Percentiles rank a stretch among this genome's conserved stretches.
Conservation (phyloP, 2,113 vertebrate species). For the Pteruthius melanotis region DNA sequence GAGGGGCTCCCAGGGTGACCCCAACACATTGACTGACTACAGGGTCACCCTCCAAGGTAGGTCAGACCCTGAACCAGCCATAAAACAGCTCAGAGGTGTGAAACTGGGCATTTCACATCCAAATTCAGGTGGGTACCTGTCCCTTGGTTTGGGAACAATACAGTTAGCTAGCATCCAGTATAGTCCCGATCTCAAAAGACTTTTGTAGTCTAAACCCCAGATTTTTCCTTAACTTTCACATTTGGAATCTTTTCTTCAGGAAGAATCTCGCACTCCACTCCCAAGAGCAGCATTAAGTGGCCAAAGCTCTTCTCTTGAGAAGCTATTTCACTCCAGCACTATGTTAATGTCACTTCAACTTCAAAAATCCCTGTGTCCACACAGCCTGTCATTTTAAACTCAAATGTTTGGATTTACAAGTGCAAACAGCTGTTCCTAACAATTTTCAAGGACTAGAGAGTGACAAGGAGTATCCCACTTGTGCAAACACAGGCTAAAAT, state of each 20-base stretch:
- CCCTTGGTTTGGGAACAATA: not conserved
- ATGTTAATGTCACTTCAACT: not conserved
- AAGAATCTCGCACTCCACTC: not conserved
- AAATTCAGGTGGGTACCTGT: not conserved
- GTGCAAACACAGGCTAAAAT: not conserved
- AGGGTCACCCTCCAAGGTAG: too few species aligned
- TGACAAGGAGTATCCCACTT: not conserved
- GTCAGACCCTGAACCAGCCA: accelerated
- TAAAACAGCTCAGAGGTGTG: not conserved
- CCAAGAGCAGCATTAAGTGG: not conserved
- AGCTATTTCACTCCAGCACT: not conserved
- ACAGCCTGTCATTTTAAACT: not conserved
- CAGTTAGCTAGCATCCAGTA: too few species aligned
- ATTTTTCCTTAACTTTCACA: not conserved
- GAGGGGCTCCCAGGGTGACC: not conserved
- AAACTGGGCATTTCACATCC: not conserved
- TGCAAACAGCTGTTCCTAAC: not conserved
- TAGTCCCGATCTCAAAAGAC: not conserved
- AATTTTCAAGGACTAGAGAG: not conserved
- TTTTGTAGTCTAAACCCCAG: not conserved
- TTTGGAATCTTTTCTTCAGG: not conserved
- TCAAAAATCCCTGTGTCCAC: not conserved
- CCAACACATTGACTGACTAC: not conserved
- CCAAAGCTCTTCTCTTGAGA: not conserved
- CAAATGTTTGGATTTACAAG: not conserved